A percentile compares a stretch with the other conserved stretches of the same genome.
phyloP scores from a whole-genome alignment of 2,797 vertebrate species.

The Pantherophis alleghaniensis region DNA sequence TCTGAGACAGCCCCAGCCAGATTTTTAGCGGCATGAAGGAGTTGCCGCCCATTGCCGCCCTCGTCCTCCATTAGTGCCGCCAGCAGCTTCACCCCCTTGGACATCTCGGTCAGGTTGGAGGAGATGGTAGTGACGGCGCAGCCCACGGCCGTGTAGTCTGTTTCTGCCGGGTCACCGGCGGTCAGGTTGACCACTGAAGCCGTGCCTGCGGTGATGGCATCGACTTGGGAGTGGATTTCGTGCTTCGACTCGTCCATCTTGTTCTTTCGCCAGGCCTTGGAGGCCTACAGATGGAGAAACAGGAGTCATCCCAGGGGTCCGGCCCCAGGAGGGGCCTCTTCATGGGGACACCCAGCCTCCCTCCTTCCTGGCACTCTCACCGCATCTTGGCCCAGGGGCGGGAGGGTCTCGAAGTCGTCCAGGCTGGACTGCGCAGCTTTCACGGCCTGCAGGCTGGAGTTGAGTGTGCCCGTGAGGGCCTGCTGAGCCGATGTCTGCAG shows the following conservation, averaged over 20 bases:
- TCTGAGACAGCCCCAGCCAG: conserved; percentile 90
- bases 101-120: conserved; percentile 99
- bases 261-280: conserved; percentile 97
- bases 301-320: not conserved
- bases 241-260: conserved; percentile 99
- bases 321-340: not conserved
- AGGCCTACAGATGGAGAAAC: conserved; percentile 76
- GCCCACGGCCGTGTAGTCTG: conserved; percentile 95
- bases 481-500: conserved; percentile 94
- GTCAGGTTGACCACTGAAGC: conserved; percentile 97
- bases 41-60: conserved; percentile 88
- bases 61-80: conserved; percentile 95
- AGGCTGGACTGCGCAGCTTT: conserved; percentile 91
- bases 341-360: accelerated
- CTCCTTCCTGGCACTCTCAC: conserved; percentile 71
- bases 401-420: conserved; percentile 89
- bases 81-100: conserved; percentile 92
- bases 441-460: conserved; percentile 97
- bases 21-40: conserved; percentile 93
- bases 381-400: conserved; percentile 90
- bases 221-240: conserved; percentile 98
- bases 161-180: conserved; percentile 96
- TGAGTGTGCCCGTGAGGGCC: conserved; percentile 94
- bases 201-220: conserved; percentile 95
- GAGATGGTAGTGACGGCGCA: conserved; percentile 97